A percentile compares a stretch with the other conserved stretches of the same genome.
These are phyloP conservation scores for Alsophila aescularia DNA, from an alignment of 2,888 invertebrate genomes.

Conservation along the genomic window DNA sequence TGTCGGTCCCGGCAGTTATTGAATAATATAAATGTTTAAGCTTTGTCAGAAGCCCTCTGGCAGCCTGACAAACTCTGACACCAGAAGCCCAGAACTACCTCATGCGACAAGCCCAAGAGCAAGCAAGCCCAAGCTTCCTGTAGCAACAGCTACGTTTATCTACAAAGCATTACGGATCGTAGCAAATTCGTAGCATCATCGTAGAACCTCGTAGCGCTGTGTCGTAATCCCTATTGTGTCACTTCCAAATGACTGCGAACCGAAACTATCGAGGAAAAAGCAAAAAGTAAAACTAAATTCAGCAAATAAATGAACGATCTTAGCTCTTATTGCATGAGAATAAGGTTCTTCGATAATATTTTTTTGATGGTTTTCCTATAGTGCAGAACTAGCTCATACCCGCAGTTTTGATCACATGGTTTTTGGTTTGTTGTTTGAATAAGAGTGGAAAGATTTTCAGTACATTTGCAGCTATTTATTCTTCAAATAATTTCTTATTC, in stretches of 20 bases:
- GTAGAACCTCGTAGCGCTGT: conserved; percentile 30
- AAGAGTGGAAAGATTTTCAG: conserved; percentile 6
- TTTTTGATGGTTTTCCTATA: conserved; percentile 17
- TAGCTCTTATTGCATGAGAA: conserved; percentile 12
- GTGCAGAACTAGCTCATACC: conserved; percentile 21
- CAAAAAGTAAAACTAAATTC: conserved; percentile 35
- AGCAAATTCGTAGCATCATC: conserved; percentile 22
- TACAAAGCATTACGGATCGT: conserved; percentile 15
- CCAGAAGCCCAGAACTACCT: no score
- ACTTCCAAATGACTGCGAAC: conserved; percentile 38
- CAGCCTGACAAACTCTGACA: no score
- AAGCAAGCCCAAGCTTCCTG: background rate
- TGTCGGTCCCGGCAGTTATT: no score
- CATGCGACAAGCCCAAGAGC: no score
- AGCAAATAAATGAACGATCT: conserved; percentile 16
- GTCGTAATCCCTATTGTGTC: conserved; percentile 37
- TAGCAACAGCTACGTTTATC: conserved; percentile 11
- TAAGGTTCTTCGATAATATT: conserved; percentile 21
- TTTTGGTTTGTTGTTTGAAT: conserved; percentile 2
- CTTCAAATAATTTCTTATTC: no score
- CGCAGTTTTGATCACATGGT: conserved; percentile 31
- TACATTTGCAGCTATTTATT: background rate
- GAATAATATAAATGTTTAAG: no score
- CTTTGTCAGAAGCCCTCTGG: no score
- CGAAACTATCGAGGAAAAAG: conserved; percentile 38